Evolutionary conservation across 2,888 invertebrate genomes (phyloP), one percentile per base, ranked within the genome.

Genomic region (Drosophila tripunctata): DNA sequence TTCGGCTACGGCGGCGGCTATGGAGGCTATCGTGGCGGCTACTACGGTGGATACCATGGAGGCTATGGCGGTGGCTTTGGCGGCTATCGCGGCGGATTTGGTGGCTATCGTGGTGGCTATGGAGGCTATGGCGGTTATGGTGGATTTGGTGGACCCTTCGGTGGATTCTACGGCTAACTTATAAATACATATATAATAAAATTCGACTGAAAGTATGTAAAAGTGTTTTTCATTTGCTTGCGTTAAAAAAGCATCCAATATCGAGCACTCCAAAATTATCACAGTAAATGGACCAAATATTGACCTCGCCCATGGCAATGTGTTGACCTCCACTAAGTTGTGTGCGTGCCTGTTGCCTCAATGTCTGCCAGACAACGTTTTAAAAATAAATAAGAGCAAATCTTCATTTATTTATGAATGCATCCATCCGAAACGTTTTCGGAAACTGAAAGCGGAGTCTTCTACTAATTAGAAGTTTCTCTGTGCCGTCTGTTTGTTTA

Each of bases 371-470:
- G 67, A 47, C 44, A 64, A 76, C 72, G 58, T 87, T 87, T 84
- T 77, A 78, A 78, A 87, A 85, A 88, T 88, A 87, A 88, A 88
- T 79, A 83, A 67, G 52, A 66, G 57, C 81, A 80, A 75, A 84
- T 80, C 84, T 75, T 54, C 69, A 81, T 70, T 75, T 80, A 80
- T 80, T 84, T 80, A 86, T 86, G 79, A 84, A 73, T 74, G 50
- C 40, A 12, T 19, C 35, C 30, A 30, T 33, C 15, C 40, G 36
- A 22, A 45, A 45, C 10, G 12, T 22, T 15, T 15, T 47, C 35
- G 17, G 22, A 24, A 17, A n/a, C 8, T 35, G 24, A 7, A 24
- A 35, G 24, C 24, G 15, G 15, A 43, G 41, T 43, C 24, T 15
- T 24, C 14, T 61, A 75, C 73, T 85, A 85, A 80, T 80, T 82